phyloP scores from a whole-genome alignment of 2,113 vertebrate genomes.

The Sorex fumeus region DNA sequence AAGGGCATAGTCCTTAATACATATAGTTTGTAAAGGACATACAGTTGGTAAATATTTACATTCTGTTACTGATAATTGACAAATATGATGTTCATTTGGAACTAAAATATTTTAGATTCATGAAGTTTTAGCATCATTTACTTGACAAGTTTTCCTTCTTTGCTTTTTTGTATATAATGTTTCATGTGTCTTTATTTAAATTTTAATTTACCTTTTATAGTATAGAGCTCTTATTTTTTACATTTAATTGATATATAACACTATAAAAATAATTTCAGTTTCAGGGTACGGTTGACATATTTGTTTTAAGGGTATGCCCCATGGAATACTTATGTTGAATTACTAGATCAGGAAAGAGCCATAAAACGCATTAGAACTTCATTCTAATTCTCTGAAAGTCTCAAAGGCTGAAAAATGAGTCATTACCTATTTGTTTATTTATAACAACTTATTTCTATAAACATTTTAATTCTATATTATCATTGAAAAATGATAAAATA shows the following conservation, averaged over 20 bases:
- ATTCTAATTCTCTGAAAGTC: slow-evolving; percentile 77
- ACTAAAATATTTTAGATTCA: slow-evolving; percentile 53
- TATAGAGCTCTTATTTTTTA: slow-evolving; percentile 57
- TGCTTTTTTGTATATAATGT: neutral
- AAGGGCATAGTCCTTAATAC: neutral
- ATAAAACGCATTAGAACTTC: slow-evolving; percentile 58
- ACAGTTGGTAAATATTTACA: neutral
- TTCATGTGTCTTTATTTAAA: slow-evolving; percentile 29
- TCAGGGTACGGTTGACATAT: slow-evolving; percentile 51
- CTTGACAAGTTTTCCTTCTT: neutral
- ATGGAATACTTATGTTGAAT: slow-evolving; percentile 55
- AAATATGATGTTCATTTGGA: slow-evolving; percentile 39
- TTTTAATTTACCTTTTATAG: slow-evolving; percentile 60
- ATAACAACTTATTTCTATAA: slow-evolving; percentile 71
- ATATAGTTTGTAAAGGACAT: neutral
- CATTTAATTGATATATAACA: slow-evolving; percentile 60
- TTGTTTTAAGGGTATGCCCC: slow-evolving; percentile 60
- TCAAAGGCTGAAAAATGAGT: slow-evolving; percentile 70
- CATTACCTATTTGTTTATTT: slow-evolving; percentile 67
- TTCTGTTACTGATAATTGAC: slow-evolving; percentile 49
- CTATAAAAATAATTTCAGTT: slow-evolving; percentile 58
- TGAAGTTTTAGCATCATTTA: slow-evolving; percentile 24
- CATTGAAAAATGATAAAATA: slow-evolving; percentile 69
- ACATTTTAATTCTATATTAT: slow-evolving; percentile 72
- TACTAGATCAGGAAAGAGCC: slow-evolving; percentile 61